These are phyloP conservation scores for Nineta flava DNA, from an alignment of 2,888 invertebrate genomes.

Conservation along the genomic window DNA sequence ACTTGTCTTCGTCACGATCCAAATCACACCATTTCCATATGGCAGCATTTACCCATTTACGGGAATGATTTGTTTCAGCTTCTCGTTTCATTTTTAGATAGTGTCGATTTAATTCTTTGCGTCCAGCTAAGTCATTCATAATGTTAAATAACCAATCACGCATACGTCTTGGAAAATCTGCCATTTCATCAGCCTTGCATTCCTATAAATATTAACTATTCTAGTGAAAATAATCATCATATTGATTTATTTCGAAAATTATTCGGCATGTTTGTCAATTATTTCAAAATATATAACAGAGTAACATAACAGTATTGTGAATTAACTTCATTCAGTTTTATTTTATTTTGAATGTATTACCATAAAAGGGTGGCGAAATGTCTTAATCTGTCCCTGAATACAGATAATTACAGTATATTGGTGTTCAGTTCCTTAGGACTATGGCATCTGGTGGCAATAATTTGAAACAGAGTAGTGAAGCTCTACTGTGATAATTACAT, in stretches of 20 bases:
- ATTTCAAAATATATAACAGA: no score
- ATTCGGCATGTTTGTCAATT: no score
- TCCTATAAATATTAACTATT: slow-evolving; percentile 31
- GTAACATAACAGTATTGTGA: no score
- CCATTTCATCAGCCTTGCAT: slow-evolving; percentile 73
- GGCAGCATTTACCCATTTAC: slow-evolving; percentile 82
- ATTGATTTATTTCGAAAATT: not conserved
- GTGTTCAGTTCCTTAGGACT: no score
- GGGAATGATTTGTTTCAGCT: slow-evolving; percentile 70
- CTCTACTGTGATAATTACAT: no score
- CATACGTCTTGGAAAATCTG: slow-evolving; percentile 93
- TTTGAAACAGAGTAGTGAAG: no score
- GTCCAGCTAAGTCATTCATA: slow-evolving; percentile 85
- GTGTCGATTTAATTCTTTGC: slow-evolving; percentile 66
- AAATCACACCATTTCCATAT: slow-evolving; percentile 99
- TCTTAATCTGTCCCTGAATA: no score
- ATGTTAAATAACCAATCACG: slow-evolving; percentile 97
- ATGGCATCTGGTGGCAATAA: no score
- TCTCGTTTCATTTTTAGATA: slow-evolving; percentile 77
- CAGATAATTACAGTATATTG: no score
- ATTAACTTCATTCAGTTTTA: no score
- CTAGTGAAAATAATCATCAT: not conserved
- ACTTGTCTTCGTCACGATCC: slow-evolving; percentile 80
- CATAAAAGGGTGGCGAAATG: no score
- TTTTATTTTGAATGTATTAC: no score